These are phyloP conservation scores for Corydoras sp. DNA, from an alignment of 2,113 vertebrate species.

Conservation along the genomic window DNA sequence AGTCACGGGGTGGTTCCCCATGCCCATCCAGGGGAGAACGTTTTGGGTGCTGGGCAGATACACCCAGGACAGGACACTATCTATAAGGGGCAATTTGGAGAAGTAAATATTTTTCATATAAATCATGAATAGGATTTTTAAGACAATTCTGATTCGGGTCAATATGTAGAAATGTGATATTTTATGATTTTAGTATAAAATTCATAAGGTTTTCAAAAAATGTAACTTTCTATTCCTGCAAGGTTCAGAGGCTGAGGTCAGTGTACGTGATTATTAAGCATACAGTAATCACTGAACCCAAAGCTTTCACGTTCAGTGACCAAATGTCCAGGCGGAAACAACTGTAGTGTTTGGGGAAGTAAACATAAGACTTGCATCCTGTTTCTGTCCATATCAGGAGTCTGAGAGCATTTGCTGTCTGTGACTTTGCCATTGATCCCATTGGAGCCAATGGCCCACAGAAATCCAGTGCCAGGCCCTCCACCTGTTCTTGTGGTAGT, in stretches of 20 bases:
- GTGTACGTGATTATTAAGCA: conserved; percentile 8
- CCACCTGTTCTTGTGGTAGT: conserved; percentile 40
- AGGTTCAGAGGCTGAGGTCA: background rate
- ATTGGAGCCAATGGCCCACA: conserved; percentile 24
- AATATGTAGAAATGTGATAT: too few relatives aligned
- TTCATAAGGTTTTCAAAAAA: background rate
- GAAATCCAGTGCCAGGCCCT: conserved; percentile 16
- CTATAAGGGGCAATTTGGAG: too few relatives aligned
- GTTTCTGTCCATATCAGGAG: conserved; percentile 32
- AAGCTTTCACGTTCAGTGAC: conserved; percentile 32
- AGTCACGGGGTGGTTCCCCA: too few relatives aligned
- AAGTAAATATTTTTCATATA: too few relatives aligned
- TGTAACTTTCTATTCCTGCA: background rate
- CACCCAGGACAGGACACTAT: too few relatives aligned
- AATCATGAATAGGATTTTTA: too few relatives aligned
- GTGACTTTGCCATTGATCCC: conserved; percentile 27
- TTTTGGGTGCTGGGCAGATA: too few relatives aligned
- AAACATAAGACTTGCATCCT: conserved; percentile 43
- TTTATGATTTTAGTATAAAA: too few relatives aligned
- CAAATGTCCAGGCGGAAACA: conserved; percentile 39
- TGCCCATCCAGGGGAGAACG: too few relatives aligned
- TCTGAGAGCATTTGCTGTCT: conserved; percentile 28
- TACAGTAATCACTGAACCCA: conserved; percentile 33
- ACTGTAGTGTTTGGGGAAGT: conserved; percentile 34
- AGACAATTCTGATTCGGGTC: too few relatives aligned